These are phyloP conservation scores for Polydrusus pterygomalis DNA, from an alignment of 2,888 invertebrate species.

Conservation along the genomic window DNA sequence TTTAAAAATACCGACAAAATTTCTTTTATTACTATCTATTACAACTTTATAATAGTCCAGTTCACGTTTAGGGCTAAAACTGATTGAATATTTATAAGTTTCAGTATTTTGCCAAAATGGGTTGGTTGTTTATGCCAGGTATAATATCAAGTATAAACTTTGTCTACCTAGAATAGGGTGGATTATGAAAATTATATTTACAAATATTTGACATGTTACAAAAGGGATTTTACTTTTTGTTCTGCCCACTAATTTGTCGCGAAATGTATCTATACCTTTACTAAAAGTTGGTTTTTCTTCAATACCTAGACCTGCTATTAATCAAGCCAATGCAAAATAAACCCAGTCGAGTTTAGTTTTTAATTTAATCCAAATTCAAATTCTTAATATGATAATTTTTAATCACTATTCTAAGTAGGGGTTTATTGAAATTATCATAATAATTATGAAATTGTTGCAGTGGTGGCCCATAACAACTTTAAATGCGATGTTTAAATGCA, in stretches of 20 bases:
- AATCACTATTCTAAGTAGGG: no score
- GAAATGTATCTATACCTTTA: not conserved
- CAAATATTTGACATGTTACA: not conserved
- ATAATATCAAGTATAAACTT: not conserved
- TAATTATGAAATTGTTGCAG: no score
- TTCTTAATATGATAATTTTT: no score
- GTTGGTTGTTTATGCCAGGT: conserved; percentile 9
- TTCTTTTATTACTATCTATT: conserved; percentile 3
- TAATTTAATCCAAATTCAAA: no score
- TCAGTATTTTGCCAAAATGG: conserved; percentile 1
- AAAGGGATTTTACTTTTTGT: conserved; percentile 2
- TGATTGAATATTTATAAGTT: conserved; percentile 6
- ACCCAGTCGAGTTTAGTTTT: no score
- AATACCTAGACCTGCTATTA: not conserved
- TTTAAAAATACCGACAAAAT: conserved; percentile 10
- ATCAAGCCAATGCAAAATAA: no score
- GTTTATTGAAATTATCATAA: no score
- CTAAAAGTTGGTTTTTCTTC: not conserved
- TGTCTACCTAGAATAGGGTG: not conserved
- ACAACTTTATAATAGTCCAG: conserved; percentile 6
- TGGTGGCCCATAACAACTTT: no score
- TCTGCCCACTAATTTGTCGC: not conserved
- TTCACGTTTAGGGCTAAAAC: conserved; percentile 6
- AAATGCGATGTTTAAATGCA: no score
- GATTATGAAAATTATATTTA: conserved; percentile 15